Percentiles rank a stretch among this genome's conserved stretches.
phyloP scores from a whole-genome alignment of 2,797 vertebrate genomes.

The Onychomys torridus region DNA sequence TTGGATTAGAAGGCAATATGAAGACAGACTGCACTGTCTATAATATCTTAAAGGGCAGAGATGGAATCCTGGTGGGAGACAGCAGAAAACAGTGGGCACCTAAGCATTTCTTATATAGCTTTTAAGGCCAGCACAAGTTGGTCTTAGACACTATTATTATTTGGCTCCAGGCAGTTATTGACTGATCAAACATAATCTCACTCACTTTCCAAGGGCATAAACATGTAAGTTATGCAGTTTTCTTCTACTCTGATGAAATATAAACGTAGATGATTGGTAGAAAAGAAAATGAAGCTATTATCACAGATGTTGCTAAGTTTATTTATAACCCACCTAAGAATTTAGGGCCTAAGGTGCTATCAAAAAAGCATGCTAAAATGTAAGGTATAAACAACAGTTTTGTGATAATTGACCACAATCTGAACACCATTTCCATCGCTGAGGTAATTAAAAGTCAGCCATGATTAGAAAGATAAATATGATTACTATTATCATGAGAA shows the following conservation, averaged over 20 bases:
- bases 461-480: slow-evolving; percentile 17
- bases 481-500: background rate
- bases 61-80: background rate
- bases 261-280: background rate
- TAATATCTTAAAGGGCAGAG: background rate
- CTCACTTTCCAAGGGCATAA: background rate
- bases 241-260: background rate
- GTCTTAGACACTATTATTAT: slow-evolving; percentile 14
- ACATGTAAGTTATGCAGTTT: background rate
- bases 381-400: background rate
- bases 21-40: background rate
- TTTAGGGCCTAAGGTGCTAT: background rate
- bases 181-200: background rate
- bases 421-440: background rate
- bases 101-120: background rate
- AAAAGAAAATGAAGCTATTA: slow-evolving; percentile 2
- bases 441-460: background rate
- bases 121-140: background rate
- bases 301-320: slow-evolving; percentile 24
- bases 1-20: background rate
- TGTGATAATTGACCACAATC: background rate
- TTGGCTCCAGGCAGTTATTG: slow-evolving; percentile 44
- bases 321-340: background rate
- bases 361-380: background rate
- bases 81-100: background rate